These are phyloP conservation scores for Streptopelia turtur DNA, from an alignment of 2,797 vertebrate species.

Conservation along the genomic window DNA sequence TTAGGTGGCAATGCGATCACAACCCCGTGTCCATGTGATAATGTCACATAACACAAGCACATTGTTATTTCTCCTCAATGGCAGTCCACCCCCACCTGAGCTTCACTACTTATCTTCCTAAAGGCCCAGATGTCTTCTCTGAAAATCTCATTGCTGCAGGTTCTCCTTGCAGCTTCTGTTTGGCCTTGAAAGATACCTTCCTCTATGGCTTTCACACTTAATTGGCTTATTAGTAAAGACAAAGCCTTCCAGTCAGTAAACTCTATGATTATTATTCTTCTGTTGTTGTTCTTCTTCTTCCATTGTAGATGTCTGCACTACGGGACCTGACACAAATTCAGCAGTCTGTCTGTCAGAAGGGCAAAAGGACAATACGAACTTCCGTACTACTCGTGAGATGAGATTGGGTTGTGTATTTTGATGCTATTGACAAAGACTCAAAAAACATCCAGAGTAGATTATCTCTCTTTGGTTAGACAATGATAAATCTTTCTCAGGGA, in stretches of 20 bases:
- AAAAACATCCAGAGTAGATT: not conserved
- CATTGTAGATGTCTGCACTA: not conserved
- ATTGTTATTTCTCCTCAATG: not conserved
- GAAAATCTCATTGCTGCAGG: not conserved
- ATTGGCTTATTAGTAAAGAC: not conserved
- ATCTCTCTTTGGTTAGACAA: too few relatives aligned
- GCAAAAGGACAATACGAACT: not conserved
- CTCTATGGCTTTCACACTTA: not conserved
- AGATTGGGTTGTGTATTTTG: not conserved
- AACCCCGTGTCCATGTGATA: accelerated
- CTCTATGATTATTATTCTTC: not conserved
- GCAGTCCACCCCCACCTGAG: not conserved
- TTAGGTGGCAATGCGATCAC: not conserved
- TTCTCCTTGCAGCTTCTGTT: not conserved
- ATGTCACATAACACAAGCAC: accelerated
- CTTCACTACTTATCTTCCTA: not conserved
- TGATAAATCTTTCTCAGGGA: too few relatives aligned
- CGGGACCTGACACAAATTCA: not conserved
- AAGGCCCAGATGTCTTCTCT: not conserved
- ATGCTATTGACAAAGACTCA: not conserved
- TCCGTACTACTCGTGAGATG: not conserved
- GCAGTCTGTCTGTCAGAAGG: not conserved
- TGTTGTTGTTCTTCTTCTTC: not conserved
- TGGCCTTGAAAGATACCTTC: not conserved
- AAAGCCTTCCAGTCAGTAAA: not conserved